Evolutionary conservation across 2,113 vertebrate genomes (phyloP), one percentile per base, ranked within the genome.

Genomic region (Noturus placidus): DNA sequence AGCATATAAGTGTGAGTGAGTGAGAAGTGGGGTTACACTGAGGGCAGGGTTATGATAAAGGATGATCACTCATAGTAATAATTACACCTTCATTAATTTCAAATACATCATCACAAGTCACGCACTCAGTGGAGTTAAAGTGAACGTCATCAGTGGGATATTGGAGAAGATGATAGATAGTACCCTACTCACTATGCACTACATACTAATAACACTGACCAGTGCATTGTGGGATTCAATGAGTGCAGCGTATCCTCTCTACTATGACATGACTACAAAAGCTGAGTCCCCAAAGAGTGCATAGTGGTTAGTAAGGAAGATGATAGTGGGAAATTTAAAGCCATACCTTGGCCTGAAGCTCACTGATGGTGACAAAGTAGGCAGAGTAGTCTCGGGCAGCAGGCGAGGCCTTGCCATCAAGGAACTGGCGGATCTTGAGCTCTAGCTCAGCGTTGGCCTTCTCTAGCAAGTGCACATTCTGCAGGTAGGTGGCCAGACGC

Each of bases 401-500:
- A 0, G 83, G 89, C 0, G 65, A 9, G 4, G 85, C 25, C 83
- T 91, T 91, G 50, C 65, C 57, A 0, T 91, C 89, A 7, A 91
- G 86, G 80, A 82, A 91, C 87, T 90, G 87, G 35, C 67, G 87
- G 81, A 90, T 91, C 89, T 91, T 91, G 83, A 89, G 80, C 81
- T 91, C 90, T 67, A 91, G 81, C 5, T 90, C 87, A 46, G 87
- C 67, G 2, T 91, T 91, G 30, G 85, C 87, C 83, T 89, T 87
- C 86, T 91, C 90, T 27, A 91, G 87, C 15, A n/a, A 42, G 80
- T 76, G 89, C 80, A 91, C 90, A 86, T 90, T 91, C 33, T 90
- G 87, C 86, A 91, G 89, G 87, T 91, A 91, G 83, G 74, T 0
- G 59, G 90, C 90, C 89, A 91, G 89, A n/a, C 90, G 90, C 80